phyloP scores from a whole-genome alignment of 2,113 vertebrate genomes.

The Paralichthys olivaceus region DNA sequence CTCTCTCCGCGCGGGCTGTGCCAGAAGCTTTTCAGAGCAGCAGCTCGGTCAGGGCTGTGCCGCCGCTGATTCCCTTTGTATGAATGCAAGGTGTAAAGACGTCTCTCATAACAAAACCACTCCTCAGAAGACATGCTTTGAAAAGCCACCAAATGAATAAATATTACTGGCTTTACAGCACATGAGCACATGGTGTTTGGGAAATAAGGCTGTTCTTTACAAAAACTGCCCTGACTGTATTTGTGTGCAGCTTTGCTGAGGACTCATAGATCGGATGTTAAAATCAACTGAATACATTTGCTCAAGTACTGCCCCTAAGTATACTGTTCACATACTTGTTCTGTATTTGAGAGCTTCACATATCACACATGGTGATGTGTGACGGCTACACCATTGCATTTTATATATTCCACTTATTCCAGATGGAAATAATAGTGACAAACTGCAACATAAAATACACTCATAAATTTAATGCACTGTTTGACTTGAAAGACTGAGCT shows the following conservation, averaged over 20 bases:
- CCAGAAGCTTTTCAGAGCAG: conserved; percentile 36
- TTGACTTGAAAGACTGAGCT: neutral
- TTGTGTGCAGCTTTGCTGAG: neutral
- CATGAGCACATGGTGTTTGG: neutral
- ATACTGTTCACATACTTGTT: neutral
- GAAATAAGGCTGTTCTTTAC: neutral
- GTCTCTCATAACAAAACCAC: conserved; percentile 11
- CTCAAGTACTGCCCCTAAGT: neutral
- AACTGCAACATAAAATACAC: neutral
- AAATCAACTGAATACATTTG: neutral
- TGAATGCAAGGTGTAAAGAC: conserved; percentile 7
- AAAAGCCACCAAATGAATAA: conserved; percentile 2
- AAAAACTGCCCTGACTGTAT: neutral
- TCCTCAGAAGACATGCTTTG: neutral
- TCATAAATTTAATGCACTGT: neutral
- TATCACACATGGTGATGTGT: neutral
- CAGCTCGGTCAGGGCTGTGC: conserved; percentile 21
- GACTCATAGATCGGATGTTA: neutral
- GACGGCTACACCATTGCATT: neutral
- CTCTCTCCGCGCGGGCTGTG: conserved; percentile 38
- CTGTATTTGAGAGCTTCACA: neutral
- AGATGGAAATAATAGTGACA: neutral
- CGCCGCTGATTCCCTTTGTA: conserved; percentile 31
- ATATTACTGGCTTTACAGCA: neutral
- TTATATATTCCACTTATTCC: neutral